These are phyloP conservation scores for Perodicticus potto DNA, from an alignment of 2,797 vertebrate species.

Conservation along the genomic window DNA sequence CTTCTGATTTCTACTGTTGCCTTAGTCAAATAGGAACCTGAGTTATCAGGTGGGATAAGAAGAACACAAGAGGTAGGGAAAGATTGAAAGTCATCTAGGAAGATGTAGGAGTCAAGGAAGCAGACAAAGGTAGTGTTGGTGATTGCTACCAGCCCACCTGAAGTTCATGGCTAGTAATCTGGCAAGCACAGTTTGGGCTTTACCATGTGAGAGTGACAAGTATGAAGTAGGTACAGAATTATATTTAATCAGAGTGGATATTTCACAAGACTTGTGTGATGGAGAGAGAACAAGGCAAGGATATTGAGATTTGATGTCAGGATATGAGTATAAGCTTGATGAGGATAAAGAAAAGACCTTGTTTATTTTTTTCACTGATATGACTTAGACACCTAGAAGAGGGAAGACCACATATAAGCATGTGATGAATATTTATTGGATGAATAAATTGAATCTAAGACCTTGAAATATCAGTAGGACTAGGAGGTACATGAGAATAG, in stretches of 20 bases:
- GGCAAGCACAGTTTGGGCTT: not conserved
- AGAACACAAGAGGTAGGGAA: not conserved
- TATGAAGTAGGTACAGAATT: not conserved
- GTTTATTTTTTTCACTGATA: not conserved
- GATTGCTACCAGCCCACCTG: not conserved
- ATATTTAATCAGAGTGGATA: not conserved
- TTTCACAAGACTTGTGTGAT: not conserved
- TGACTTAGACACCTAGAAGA: not conserved
- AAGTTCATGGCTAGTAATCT: not conserved
- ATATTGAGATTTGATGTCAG: not conserved
- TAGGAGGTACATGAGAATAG: not conserved
- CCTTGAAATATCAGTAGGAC: not conserved
- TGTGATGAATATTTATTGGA: not conserved
- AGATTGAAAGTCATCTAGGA: not conserved
- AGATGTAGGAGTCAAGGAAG: not conserved
- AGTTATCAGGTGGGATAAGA: not conserved
- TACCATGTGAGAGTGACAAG: fast-evolving
- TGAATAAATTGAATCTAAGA: not conserved
- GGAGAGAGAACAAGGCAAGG: not conserved
- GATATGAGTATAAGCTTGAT: not conserved
- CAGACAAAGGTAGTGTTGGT: not conserved
- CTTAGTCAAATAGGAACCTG: not conserved
- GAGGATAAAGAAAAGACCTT: not conserved
- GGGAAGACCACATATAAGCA: not conserved
- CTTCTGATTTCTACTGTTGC: not conserved